These are phyloP conservation scores for Galerucella pusilla DNA, from an alignment of 2,888 invertebrate species.

Conservation along the genomic window DNA sequence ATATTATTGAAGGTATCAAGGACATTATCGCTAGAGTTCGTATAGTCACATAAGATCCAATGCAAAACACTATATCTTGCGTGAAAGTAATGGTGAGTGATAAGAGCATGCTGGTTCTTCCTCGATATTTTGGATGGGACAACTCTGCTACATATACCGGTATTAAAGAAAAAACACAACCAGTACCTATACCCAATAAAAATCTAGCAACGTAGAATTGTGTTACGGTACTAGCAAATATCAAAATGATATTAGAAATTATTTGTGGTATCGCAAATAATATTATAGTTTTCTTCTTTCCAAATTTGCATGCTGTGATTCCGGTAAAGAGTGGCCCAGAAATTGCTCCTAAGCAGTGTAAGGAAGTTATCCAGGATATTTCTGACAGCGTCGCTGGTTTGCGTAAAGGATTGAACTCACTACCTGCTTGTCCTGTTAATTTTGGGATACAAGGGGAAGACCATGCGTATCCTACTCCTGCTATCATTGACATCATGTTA, in stretches of 20 bases:
- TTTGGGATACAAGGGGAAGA: slow-evolving; percentile 52
- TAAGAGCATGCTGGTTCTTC: slow-evolving; percentile 59
- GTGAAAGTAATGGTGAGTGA: slow-evolving; percentile 43
- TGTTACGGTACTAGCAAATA: slow-evolving; percentile 45
- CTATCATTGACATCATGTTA: slow-evolving; percentile 49
- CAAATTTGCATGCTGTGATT: slow-evolving; percentile 57
- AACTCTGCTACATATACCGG: slow-evolving; percentile 91
- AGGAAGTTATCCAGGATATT: slow-evolving; percentile 53
- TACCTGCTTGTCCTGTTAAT: slow-evolving; percentile 43
- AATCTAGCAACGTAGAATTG: slow-evolving; percentile 68
- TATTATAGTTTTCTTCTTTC: slow-evolving; percentile 76
- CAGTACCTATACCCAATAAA: slow-evolving; percentile 73
- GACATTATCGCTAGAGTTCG: slow-evolving; percentile 44
- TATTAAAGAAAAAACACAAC: slow-evolving; percentile 76
- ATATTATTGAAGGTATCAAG: slow-evolving; percentile 46
- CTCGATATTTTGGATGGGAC: slow-evolving; percentile 80
- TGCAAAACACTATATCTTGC: slow-evolving; percentile 43
- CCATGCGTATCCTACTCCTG: slow-evolving; percentile 52
- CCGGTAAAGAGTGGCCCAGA: slow-evolving; percentile 52
- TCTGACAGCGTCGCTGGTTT: slow-evolving; percentile 46
- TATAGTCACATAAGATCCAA: slow-evolving; percentile 51
- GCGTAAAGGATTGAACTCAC: slow-evolving; percentile 49
- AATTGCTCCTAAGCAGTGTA: slow-evolving; percentile 51
- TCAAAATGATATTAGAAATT: slow-evolving; percentile 60
- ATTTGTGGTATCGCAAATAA: slow-evolving; percentile 73